Conservation (phyloP, 2,113 vertebrate species). For the Crotalus viridis region DNA sequence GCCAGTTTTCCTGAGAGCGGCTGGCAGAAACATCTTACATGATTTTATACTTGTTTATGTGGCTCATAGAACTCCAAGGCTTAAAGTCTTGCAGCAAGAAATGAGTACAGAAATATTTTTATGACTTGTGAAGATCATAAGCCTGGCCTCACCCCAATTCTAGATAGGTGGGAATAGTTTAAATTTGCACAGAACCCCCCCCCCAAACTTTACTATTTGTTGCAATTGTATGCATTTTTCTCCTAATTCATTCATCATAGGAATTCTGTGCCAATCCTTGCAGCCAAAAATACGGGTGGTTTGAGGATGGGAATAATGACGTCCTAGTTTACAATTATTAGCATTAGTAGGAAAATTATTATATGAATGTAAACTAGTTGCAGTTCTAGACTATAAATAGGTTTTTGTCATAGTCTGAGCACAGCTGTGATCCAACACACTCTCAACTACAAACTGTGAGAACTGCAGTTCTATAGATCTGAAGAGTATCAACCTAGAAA, state of each 20-base stretch:
- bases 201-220: neutral
- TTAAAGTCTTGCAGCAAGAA: neutral
- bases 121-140: neutral
- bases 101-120: neutral
- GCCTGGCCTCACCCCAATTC: neutral
- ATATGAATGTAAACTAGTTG: neutral
- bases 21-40: neutral
- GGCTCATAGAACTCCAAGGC: neutral
- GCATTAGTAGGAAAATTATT: neutral
- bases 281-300: neutral
- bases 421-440: neutral
- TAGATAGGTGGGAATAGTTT: neutral
- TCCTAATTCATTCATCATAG: neutral
- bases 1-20: neutral
- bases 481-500: neutral
- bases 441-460: neutral
- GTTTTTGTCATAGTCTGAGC: neutral
- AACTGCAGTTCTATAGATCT: neutral
- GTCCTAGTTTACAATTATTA: neutral
- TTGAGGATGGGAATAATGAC: neutral
- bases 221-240: neutral
- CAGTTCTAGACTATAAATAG: neutral
- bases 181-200: too few species aligned
- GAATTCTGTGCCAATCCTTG: neutral
- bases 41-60: neutral